A percentile compares a stretch with the other conserved stretches of the same genome.
These are phyloP conservation scores for Rhinichthys osculus DNA, from an alignment of 2,797 vertebrate genomes.

Conservation along the genomic window DNA sequence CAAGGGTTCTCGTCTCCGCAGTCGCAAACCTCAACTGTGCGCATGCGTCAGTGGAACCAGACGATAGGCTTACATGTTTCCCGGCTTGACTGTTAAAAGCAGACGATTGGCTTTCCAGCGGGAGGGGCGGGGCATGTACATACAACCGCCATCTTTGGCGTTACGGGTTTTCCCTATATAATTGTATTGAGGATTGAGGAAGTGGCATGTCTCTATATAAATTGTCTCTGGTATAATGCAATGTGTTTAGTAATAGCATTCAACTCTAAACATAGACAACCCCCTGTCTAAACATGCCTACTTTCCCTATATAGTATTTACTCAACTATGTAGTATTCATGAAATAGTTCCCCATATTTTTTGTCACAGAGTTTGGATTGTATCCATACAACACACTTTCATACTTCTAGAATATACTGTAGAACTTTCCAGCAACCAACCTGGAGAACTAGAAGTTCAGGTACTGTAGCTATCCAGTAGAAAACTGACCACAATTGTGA, in stretches of 20 bases:
- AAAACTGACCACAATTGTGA: constrained; percentile 6
- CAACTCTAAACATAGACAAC: neutral
- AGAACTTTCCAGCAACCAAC: neutral
- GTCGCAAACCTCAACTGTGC: too few species aligned
- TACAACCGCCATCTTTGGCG: too few species aligned
- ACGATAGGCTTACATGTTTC: too few species aligned
- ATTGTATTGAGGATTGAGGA: too few species aligned
- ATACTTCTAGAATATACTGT: neutral
- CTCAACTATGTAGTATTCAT: neutral
- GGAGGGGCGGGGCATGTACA: too few species aligned
- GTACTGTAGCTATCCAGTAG: neutral
- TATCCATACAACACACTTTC: neutral
- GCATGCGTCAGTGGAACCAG: too few species aligned
- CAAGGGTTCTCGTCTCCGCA: too few species aligned
- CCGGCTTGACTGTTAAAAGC: too few species aligned
- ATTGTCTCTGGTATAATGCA: neutral
- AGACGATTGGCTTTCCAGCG: too few species aligned
- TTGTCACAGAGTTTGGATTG: neutral
- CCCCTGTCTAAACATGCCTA: neutral
- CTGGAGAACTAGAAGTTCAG: neutral
- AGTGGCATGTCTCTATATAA: too few species aligned
- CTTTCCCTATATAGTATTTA: neutral
- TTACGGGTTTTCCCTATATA: too few species aligned
- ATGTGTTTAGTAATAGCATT: neutral
- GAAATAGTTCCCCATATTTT: neutral